These are phyloP conservation scores for Melanotaenia maccullochi DNA, from an alignment of 2,797 vertebrate genomes.

Conservation along the genomic window DNA sequence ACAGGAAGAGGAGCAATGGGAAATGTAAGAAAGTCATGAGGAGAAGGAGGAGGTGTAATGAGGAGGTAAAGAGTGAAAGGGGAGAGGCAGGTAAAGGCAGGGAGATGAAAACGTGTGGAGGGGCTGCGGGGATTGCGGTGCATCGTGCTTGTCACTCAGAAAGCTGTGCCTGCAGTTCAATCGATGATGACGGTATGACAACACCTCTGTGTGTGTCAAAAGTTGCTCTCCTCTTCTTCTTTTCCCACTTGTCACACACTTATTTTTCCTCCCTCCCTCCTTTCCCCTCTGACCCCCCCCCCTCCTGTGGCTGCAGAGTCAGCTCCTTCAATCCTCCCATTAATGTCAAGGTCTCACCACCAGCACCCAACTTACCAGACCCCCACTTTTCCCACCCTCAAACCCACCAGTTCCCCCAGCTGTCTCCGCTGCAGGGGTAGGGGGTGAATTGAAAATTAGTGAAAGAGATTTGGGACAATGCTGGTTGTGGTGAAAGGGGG, in stretches of 20 bases:
- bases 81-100: conserved; percentile 35
- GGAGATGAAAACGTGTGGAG: conserved; percentile 22
- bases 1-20: conserved; percentile 23
- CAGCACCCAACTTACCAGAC: conserved; percentile 33
- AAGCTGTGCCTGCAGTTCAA: conserved; percentile 69
- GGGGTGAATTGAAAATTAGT: conserved; percentile 46
- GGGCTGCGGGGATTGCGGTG: conserved; percentile 23
- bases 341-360: conserved; percentile 74
- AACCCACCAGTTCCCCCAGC: conserved; percentile 35
- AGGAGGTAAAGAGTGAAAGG: conserved; percentile 14
- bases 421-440: conserved; percentile 34
- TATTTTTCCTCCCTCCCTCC: conserved; percentile 9
- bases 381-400: conserved; percentile 17
- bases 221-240: conserved; percentile 54
- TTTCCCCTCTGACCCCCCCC: conserved; percentile 2
- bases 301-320: conserved; percentile 65
- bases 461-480: conserved; percentile 46
- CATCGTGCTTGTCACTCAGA: conserved; percentile 63
- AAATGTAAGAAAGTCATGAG: conserved; percentile 10
- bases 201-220: conserved; percentile 66
- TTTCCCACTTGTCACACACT: conserved; percentile 41
- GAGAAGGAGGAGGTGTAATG: conserved; percentile 19
- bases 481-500: conserved; percentile 11
- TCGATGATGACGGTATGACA: conserved; percentile 70
- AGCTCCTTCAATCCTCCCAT: conserved; percentile 63